Conservation (phyloP, 2,113 vertebrate genomes). For the Passer montanus region DNA sequence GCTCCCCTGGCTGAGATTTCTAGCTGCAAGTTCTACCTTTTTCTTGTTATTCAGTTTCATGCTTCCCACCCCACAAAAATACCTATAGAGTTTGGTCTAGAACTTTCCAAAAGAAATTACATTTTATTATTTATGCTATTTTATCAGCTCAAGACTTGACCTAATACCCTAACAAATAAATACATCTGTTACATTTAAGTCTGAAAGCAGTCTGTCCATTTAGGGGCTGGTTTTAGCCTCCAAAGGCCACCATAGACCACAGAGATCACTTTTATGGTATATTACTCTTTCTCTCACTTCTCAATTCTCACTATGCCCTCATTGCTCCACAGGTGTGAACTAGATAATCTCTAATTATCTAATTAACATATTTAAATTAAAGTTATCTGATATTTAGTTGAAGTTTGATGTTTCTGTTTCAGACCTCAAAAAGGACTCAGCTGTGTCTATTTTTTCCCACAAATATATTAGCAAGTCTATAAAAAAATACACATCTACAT, state of each 20-base stretch:
- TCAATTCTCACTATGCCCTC: neutral
- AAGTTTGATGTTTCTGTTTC: neutral
- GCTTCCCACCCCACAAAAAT: neutral
- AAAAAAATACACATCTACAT: neutral
- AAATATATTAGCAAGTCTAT: neutral
- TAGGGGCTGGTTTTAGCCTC: neutral
- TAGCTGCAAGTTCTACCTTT: neutral
- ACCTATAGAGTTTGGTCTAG: neutral
- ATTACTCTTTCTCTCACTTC: neutral
- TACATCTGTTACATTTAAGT: neutral
- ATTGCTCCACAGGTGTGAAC: neutral
- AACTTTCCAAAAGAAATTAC: neutral
- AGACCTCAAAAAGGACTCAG: neutral
- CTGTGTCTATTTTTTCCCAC: neutral
- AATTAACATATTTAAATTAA: neutral
- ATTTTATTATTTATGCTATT: neutral
- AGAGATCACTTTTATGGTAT: neutral
- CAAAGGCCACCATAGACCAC: neutral
- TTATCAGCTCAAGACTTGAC: neutral
- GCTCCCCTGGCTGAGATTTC: neutral
- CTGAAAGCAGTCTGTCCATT: neutral
- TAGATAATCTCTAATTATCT: neutral
- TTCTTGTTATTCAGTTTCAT: neutral
- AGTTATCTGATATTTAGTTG: neutral
- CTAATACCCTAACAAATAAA: neutral